These are phyloP conservation scores for Dascillus cervinus DNA, from an alignment of 2,888 invertebrate species.

Conservation along the genomic window DNA sequence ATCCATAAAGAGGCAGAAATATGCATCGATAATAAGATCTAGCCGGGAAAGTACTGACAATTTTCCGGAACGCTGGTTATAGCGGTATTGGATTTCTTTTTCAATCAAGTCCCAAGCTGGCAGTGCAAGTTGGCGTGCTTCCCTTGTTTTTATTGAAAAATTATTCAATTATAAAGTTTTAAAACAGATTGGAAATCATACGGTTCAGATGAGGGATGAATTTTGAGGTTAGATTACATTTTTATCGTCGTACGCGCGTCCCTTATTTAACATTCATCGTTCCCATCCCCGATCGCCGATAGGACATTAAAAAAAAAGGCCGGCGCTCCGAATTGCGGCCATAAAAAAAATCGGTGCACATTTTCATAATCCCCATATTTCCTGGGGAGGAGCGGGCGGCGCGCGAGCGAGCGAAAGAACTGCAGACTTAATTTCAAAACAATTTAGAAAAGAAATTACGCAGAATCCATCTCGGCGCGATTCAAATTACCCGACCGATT, in stretches of 20 bases:
- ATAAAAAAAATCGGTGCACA: slow-evolving; percentile 20
- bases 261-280: not conserved
- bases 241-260: slow-evolving; percentile 11
- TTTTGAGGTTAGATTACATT: slow-evolving; percentile 28
- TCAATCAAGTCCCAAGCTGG: slow-evolving; percentile 30
- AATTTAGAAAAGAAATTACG: slow-evolving; percentile 25
- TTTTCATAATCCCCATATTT: slow-evolving; percentile 20
- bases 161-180: slow-evolving; percentile 44
- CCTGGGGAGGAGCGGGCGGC: slow-evolving; percentile 7
- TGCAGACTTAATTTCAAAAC: slow-evolving; percentile 23
- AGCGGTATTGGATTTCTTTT: slow-evolving; percentile 34
- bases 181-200: slow-evolving; percentile 42
- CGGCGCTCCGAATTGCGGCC: slow-evolving; percentile 13
- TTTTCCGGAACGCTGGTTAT: slow-evolving; percentile 30
- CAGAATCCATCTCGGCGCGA: slow-evolving; percentile 21
- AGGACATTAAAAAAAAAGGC: slow-evolving; percentile 15
- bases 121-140: slow-evolving; percentile 27
- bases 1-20: slow-evolving; percentile 28
- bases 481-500: slow-evolving; percentile 26
- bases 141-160: slow-evolving; percentile 43
- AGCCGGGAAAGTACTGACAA: slow-evolving; percentile 31
- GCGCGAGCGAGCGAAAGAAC: slow-evolving; percentile 13
- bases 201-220: slow-evolving; percentile 32
- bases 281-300: slow-evolving; percentile 12
- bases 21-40: slow-evolving; percentile 32